Percentiles rank a stretch among this genome's conserved stretches.
Evolutionary conservation across 2,888 invertebrate species (phyloP).

Genomic region (Morpho deidamia): DNA sequence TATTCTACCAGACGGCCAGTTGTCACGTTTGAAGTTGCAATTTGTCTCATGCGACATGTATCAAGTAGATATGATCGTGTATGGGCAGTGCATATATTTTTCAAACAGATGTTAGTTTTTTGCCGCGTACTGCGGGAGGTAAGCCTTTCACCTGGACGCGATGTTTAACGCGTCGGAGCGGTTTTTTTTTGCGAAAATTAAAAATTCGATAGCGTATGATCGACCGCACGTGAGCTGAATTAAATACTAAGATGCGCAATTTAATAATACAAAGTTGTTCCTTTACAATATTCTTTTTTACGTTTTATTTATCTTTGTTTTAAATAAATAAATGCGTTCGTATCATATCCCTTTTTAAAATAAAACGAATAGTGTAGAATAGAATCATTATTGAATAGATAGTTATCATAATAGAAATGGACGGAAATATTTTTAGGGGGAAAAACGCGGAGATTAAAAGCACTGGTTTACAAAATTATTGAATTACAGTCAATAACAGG

Average conservation of each 20-base stretch:
- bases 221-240: constrained; percentile 50
- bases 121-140: constrained; percentile 52
- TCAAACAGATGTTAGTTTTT: constrained; percentile 65
- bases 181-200: constrained; percentile 64
- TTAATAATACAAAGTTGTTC: constrained; percentile 17
- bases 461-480: too few relatives aligned
- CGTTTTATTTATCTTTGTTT: constrained; percentile 14
- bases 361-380: too few relatives aligned
- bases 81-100: constrained; percentile 42
- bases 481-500: too few relatives aligned
- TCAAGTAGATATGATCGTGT: constrained; percentile 72
- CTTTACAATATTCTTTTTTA: constrained; percentile 19
- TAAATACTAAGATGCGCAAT: constrained; percentile 5
- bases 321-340: not conserved
- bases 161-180: constrained; percentile 49
- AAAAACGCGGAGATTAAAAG: too few relatives aligned
- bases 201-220: constrained; percentile 59
- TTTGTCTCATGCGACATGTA: constrained; percentile 68
- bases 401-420: too few relatives aligned
- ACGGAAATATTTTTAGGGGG: too few relatives aligned
- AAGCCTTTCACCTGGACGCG: constrained; percentile 62
- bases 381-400: too few relatives aligned
- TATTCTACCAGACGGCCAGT: constrained; percentile 50
- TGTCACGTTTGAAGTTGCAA: constrained; percentile 69
- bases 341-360: constrained; percentile 6